Evolutionary conservation across 92 coral and sea anemone genomes (phyloP).

Genomic region (Pocillopora grandis): DNA sequence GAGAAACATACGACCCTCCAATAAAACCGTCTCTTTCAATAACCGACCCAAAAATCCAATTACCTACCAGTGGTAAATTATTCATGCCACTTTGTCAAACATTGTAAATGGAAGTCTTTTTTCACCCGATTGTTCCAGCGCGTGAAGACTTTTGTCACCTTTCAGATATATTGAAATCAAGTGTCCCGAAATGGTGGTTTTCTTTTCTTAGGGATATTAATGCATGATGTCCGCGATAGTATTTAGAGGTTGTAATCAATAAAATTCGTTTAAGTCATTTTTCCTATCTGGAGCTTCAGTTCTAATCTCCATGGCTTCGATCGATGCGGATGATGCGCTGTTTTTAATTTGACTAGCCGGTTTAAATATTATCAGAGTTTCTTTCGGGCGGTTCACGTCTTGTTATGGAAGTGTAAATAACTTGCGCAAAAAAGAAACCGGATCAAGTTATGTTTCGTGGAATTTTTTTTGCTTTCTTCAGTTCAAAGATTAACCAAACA

Average conservation of each 20-base stretch:
- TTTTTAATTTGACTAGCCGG: conserved; percentile 32
- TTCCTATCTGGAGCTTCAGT: conserved; percentile 2
- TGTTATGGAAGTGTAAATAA: conserved; percentile 17
- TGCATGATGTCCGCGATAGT: background rate
- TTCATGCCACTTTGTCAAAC: conserved; percentile 37
- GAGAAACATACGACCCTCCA: conserved; percentile 18
- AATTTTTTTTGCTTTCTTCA: background rate
- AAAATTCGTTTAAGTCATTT: conserved; percentile 18
- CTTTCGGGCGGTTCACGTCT: background rate
- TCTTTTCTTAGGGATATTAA: background rate
- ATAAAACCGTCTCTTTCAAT: conserved; percentile 15
- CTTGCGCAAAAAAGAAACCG: conserved; percentile 1
- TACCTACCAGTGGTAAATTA: conserved; percentile 34
- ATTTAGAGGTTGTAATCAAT: conserved; percentile 1
- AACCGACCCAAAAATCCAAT: conserved; percentile 37
- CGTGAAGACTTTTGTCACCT: background rate
- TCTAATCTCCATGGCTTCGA: conserved; percentile 3
- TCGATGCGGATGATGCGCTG: conserved; percentile 2
- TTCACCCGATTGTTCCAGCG: conserved; percentile 12
- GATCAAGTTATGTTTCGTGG: conserved; percentile 8
- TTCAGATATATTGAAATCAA: background rate
- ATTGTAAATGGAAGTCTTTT: conserved; percentile 34
- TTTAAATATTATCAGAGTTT: conserved; percentile 9
- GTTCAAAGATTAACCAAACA: background rate
- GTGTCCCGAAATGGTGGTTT: background rate